Conservation (phyloP, 2,888 invertebrate species). For the Aporophyla nigra region DNA sequence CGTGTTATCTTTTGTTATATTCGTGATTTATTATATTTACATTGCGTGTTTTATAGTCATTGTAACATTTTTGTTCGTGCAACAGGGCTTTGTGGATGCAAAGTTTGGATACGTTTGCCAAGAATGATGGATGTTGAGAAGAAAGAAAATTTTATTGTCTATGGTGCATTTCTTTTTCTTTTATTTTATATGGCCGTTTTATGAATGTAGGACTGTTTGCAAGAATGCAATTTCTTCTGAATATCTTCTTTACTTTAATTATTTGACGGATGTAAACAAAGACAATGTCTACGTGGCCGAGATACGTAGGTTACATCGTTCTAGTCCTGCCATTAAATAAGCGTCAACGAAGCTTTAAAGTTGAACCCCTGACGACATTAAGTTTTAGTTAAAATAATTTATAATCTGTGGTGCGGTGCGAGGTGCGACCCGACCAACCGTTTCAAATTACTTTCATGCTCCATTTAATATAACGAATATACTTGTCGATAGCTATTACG, state of each 20-base stretch:
- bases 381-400: constrained; percentile 48
- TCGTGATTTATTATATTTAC: constrained; percentile 70
- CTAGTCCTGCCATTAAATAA: neutral
- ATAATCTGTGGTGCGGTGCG: constrained; percentile 37
- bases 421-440: constrained; percentile 46
- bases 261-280: neutral
- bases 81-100: constrained; percentile 32
- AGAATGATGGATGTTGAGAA: constrained; percentile 20
- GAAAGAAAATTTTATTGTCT: constrained; percentile 9
- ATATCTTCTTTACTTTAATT: neutral
- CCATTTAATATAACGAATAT: constrained; percentile 60
- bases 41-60: constrained; percentile 64
- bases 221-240: neutral
- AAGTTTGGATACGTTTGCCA: constrained; percentile 24
- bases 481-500: constrained; percentile 58
- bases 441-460: constrained; percentile 64
- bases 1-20: constrained; percentile 66
- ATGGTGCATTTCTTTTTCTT: constrained; percentile 10
- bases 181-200: neutral
- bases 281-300: neutral
- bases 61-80: constrained; percentile 39
- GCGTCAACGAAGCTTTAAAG: neutral
- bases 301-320: neutral
- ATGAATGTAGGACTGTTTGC: neutral
- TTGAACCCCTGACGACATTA: neutral